phyloP scores from a whole-genome alignment of 1,140 invertebrate genomes.

The Anastrepha ludens region DNA sequence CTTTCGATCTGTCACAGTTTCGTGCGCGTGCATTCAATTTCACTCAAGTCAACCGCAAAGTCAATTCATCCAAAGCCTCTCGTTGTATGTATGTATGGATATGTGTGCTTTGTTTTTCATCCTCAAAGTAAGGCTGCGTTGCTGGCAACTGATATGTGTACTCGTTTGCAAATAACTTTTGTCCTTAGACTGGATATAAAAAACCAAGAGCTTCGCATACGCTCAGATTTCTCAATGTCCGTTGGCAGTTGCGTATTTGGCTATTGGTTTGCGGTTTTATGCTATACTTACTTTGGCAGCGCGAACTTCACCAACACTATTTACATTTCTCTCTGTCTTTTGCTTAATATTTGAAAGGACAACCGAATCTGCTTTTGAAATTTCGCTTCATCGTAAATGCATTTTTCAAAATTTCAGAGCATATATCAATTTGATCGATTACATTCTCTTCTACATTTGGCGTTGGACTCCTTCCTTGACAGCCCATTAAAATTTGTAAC shows the following conservation, averaged over 20 bases:
- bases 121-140: too few relatives aligned
- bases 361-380: not conserved
- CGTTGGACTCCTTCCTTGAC: not conserved
- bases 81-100: not conserved
- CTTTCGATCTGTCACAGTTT: constrained; percentile 26
- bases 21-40: constrained; percentile 22
- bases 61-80: not conserved
- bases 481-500: not conserved
- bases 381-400: not conserved
- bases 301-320: not conserved
- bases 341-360: not conserved
- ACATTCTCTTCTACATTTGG: not conserved
- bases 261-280: not conserved
- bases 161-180: not conserved
- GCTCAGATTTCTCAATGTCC: not conserved
- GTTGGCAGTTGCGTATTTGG: not conserved
- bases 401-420: not conserved
- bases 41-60: constrained; percentile 17
- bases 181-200: not conserved
- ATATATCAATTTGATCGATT: constrained; percentile 5
- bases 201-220: not conserved
- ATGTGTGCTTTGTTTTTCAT: too few relatives aligned
- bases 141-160: not conserved
- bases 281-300: not conserved
- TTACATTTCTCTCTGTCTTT: not conserved